A percentile compares a stretch with the other conserved stretches of the same genome.
These are phyloP conservation scores for Phoeniculus purpureus DNA, from an alignment of 2,797 vertebrate genomes.

Conservation along the genomic window DNA sequence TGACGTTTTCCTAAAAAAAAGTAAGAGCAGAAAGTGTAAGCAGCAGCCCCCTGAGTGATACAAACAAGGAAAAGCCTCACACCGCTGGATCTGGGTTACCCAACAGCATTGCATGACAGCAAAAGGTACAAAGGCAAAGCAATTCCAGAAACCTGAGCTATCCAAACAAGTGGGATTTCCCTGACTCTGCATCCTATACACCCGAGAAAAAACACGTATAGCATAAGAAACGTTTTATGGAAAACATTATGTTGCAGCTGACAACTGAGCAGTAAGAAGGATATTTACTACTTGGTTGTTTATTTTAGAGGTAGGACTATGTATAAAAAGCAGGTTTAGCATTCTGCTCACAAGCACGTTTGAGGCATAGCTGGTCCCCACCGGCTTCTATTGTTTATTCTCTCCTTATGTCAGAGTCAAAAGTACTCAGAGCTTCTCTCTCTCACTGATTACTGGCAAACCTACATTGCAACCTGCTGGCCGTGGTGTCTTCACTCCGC, in stretches of 20 bases:
- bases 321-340: neutral
- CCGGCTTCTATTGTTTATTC: neutral
- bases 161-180: neutral
- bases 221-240: neutral
- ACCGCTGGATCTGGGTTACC: neutral
- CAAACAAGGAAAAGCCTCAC: neutral
- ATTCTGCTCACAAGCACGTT: neutral
- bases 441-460: neutral
- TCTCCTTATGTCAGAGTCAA: neutral
- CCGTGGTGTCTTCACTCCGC: too few species aligned
- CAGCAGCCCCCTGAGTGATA: neutral
- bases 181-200: neutral
- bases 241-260: neutral
- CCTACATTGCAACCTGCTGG: too few species aligned
- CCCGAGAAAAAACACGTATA: neutral
- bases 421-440: neutral
- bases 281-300: neutral
- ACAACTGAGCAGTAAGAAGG: neutral
- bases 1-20: neutral
- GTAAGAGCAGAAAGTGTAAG: neutral
- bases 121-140: neutral
- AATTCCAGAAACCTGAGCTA: neutral
- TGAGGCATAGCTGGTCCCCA: rapidly evolving
- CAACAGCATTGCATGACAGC: neutral
- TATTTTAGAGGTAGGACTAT: neutral